These are phyloP conservation scores for Poeciliopsis retropinna DNA, from an alignment of 2,113 vertebrate species.

Conservation along the genomic window DNA sequence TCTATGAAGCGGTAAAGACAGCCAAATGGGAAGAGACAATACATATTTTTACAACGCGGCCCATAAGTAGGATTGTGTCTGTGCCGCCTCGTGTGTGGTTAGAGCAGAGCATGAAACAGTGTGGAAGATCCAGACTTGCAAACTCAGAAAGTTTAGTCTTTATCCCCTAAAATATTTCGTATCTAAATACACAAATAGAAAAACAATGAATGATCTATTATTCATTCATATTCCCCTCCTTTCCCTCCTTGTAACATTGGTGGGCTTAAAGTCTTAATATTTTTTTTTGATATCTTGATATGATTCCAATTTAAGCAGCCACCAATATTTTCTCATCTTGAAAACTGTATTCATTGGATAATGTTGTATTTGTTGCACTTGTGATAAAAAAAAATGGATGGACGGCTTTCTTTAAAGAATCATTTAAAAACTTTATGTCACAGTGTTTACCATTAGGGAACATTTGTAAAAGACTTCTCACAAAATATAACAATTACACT, in stretches of 20 bases:
- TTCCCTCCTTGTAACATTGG: neutral
- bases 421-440: no score
- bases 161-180: constrained; percentile 42
- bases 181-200: constrained; percentile 1
- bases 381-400: no score
- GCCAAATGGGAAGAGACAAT: constrained; percentile 1
- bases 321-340: neutral
- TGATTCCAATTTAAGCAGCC: neutral
- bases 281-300: neutral
- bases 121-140: constrained; percentile 54
- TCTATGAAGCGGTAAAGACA: constrained; percentile 7
- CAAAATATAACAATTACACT: no score
- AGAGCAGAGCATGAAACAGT: constrained; percentile 27
- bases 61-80: constrained; percentile 6
- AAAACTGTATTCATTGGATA: no score
- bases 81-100: constrained; percentile 5
- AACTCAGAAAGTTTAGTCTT: constrained; percentile 57
- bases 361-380: no score
- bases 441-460: no score
- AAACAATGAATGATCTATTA: constrained; percentile 3
- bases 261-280: neutral
- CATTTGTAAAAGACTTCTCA: no score
- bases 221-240: constrained; percentile 12
- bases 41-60: constrained; percentile 1
- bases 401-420: no score